These are phyloP conservation scores for Lanistes nyassanus DNA, from an alignment of 1,140 invertebrate genomes.

Conservation along the genomic window DNA sequence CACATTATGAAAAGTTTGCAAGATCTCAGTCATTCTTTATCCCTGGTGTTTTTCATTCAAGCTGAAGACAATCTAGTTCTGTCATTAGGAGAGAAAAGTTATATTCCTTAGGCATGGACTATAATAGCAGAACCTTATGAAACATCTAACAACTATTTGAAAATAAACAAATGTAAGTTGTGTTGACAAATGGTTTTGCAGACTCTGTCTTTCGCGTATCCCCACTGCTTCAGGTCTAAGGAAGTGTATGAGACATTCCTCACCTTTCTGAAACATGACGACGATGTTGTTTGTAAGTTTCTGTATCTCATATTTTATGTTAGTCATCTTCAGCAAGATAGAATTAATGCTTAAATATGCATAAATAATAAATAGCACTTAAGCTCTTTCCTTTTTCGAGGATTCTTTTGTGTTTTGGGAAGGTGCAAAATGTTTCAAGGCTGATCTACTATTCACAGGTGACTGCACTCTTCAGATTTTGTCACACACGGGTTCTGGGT, in stretches of 20 bases:
- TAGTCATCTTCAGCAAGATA: neutral
- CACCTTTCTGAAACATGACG: constrained; percentile 81
- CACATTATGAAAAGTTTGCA: neutral
- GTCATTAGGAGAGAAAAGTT: too few relatives aligned
- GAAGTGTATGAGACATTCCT: constrained; percentile 85
- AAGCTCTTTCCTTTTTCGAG: neutral
- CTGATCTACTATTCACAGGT: constrained; percentile 66
- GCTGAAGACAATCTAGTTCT: too few relatives aligned
- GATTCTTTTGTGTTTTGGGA: neutral
- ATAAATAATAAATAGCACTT: neutral
- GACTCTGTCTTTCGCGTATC: constrained; percentile 90
- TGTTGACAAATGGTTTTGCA: constrained; percentile 50
- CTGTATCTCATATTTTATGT: neutral
- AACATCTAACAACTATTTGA: too few relatives aligned
- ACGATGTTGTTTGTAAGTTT: constrained; percentile 77
- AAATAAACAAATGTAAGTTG: neutral
- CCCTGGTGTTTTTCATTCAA: too few relatives aligned
- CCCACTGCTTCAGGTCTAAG: constrained; percentile 88
- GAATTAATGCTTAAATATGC: neutral
- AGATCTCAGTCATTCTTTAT: too few relatives aligned
- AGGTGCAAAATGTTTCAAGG: neutral
- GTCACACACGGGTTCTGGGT: constrained; percentile 63
- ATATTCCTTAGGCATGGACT: too few relatives aligned
- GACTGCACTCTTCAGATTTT: constrained; percentile 72
- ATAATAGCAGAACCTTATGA: too few relatives aligned